A percentile compares a stretch with the other conserved stretches of the same genome.
These are phyloP conservation scores for Nasonia longicornis DNA, from an alignment of 1,140 invertebrate genomes.

Conservation along the genomic window DNA sequence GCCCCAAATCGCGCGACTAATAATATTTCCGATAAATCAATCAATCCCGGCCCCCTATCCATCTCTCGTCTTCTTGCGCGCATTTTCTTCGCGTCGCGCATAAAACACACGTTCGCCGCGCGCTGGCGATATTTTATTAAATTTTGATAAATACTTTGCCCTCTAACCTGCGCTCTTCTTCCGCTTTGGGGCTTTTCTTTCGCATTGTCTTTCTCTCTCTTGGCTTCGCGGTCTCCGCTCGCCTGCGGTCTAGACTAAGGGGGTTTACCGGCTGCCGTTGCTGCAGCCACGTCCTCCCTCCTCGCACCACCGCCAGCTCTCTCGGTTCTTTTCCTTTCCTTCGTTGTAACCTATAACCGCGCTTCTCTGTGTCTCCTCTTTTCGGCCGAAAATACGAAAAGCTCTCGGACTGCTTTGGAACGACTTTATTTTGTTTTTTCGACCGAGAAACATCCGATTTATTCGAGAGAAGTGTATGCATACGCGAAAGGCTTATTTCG, in stretches of 20 bases:
- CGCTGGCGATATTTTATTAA: conserved; percentile 34
- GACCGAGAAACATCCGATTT: not conserved
- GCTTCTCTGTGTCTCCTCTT: not conserved
- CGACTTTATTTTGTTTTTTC: not conserved
- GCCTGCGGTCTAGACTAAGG: conserved; percentile 62
- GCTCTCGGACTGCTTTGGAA: not conserved
- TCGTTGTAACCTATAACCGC: not conserved
- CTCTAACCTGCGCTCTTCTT: conserved; percentile 27
- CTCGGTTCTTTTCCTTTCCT: not conserved
- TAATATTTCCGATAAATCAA: conserved; percentile 43
- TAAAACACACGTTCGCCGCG: not conserved
- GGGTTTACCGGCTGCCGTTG: conserved; percentile 43
- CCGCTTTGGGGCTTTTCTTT: conserved; percentile 45
- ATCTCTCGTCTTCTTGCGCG: not conserved
- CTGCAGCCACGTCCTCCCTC: not conserved
- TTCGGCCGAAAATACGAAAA: not conserved
- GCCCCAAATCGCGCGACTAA: conserved; percentile 24
- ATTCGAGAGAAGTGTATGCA: not conserved
- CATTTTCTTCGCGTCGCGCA: not conserved
- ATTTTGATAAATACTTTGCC: conserved; percentile 37
- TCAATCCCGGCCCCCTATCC: not conserved
- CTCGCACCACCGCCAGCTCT: not conserved
- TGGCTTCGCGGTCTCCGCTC: conserved; percentile 28
- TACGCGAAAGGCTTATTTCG: not conserved
- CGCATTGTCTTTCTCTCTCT: not conserved